Evolutionary conservation across 2,888 invertebrate species (phyloP).

Genomic region (Drosophila percnosoma): DNA sequence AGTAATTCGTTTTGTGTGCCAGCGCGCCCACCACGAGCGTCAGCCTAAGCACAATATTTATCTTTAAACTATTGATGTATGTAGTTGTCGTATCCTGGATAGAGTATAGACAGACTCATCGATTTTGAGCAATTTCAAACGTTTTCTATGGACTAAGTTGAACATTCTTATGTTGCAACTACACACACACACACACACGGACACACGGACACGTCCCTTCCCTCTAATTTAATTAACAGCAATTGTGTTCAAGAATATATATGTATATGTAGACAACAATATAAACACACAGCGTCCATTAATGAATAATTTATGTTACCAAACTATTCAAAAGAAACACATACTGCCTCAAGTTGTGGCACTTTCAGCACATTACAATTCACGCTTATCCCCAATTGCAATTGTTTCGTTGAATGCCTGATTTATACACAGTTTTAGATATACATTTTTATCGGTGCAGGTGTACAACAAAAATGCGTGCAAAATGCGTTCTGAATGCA

Average conservation of each 20-base stretch:
- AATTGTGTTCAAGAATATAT: constrained; percentile 62
- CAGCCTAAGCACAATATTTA: constrained; percentile 13
- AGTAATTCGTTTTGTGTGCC: constrained; percentile 49
- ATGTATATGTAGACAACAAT: constrained; percentile 24
- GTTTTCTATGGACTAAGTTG: constrained; percentile 75
- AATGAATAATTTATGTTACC: constrained; percentile 24
- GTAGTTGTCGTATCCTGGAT: constrained; percentile 46
- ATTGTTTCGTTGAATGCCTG: constrained; percentile 21
- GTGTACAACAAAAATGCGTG: constrained; percentile 48
- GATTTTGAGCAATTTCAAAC: constrained; percentile 58
- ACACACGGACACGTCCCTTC: constrained; percentile 2
- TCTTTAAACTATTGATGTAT: constrained; percentile 41
- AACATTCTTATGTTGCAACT: constrained; percentile 64
- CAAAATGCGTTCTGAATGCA: constrained; percentile 14
- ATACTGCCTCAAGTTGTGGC: constrained; percentile 60
- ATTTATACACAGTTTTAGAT: constrained; percentile 18
- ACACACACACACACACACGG: constrained; percentile 15
- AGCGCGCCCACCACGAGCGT: constrained; percentile 7
- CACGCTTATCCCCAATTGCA: constrained; percentile 1
- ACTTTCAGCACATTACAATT: constrained; percentile 17
- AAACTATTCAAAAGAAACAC: constrained; percentile 29
- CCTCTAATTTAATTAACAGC: constrained; percentile 38
- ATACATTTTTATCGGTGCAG: constrained; percentile 71
- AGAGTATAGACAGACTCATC: constrained; percentile 52
- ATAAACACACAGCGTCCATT: constrained; percentile 37